Evolutionary conservation across 2,888 invertebrate genomes (phyloP).

Genomic region (Gari tellinella): DNA sequence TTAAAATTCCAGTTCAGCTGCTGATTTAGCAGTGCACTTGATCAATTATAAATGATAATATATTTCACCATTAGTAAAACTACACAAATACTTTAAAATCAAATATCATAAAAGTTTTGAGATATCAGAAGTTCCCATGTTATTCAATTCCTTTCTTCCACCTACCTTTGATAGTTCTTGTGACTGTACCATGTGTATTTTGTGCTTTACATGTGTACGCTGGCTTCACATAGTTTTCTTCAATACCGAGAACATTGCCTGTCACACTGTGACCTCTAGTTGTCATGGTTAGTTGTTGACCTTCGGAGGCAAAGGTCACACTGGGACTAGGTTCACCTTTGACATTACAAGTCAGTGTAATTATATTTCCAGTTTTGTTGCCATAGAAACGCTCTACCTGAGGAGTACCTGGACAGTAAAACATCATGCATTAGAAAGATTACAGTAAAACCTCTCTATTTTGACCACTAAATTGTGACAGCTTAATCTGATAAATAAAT

Average conservation of each 20-base stretch:
- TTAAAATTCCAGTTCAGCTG: no score
- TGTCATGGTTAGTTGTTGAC: constrained; percentile 35
- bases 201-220: constrained; percentile 41
- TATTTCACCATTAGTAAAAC: no score
- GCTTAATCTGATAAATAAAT: no score
- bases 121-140: no score
- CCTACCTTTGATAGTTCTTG: constrained; percentile 33
- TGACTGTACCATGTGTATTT: constrained; percentile 37
- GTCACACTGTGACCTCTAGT: constrained; percentile 41
- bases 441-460: no score
- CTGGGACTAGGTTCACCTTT: constrained; percentile 39
- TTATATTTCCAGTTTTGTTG: constrained; percentile 8
- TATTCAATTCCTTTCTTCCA: no score
- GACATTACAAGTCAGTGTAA: constrained; percentile 33
- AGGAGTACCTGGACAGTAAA: constrained; percentile 41
- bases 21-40: no score
- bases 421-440: no score
- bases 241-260: constrained; percentile 25
- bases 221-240: constrained; percentile 8
- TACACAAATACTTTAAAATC: no score
- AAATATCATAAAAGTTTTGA: no score
- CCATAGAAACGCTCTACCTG: constrained; percentile 31
- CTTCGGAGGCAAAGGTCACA: constrained; percentile 44
- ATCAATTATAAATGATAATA: no score
- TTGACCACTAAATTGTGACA: no score